Evolutionary conservation across 2,113 vertebrate species (phyloP).

Genomic region (Campylorhamphus procurvoides): DNA sequence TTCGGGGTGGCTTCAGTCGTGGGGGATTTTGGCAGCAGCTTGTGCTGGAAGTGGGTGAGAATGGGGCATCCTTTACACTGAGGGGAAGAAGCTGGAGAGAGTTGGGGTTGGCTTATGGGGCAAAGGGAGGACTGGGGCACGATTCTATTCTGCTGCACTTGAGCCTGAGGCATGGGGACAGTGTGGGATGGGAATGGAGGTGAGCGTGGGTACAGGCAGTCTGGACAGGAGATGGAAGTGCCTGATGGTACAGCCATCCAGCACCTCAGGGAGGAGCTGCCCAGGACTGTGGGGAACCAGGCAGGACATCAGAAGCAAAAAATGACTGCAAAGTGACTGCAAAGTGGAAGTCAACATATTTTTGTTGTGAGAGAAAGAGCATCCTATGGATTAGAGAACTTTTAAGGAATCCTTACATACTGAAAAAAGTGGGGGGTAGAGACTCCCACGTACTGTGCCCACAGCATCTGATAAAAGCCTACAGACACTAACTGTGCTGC

Average conservation of each 20-base stretch:
- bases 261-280: neutral
- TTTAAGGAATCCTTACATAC: neutral
- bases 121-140: neutral
- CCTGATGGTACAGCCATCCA: rapidly evolving
- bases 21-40: neutral
- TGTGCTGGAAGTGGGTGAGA: neutral
- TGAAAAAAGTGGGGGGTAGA: neutral
- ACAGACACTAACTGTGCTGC: rapidly evolving
- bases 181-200: neutral
- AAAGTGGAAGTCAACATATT: neutral
- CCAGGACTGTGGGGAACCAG: rapidly evolving
- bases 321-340: neutral
- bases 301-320: neutral
- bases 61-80: rapidly evolving
- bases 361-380: neutral
- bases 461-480: neutral
- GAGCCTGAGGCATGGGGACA: neutral
- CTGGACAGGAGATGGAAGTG: neutral
- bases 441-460: neutral
- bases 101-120: neutral
- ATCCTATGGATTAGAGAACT: neutral
- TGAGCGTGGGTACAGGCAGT: rapidly evolving
- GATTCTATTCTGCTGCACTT: rapidly evolving
- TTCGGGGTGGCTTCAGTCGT: rapidly evolving
- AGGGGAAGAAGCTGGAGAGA: neutral